These are phyloP conservation scores for Machimus atricapillus DNA, from an alignment of 2,888 invertebrate species.

Conservation along the genomic window DNA sequence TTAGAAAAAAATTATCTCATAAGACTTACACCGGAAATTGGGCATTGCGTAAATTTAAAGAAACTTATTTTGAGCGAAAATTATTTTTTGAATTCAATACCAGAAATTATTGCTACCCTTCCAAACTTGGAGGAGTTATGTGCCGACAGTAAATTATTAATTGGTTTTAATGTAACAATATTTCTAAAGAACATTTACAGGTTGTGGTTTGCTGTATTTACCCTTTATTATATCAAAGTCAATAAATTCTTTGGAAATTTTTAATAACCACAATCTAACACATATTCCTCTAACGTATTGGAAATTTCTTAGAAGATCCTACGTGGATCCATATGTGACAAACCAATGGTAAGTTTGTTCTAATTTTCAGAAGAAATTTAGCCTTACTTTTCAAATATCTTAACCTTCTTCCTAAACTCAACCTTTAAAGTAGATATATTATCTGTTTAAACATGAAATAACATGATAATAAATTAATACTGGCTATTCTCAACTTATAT, in stretches of 20 bases:
- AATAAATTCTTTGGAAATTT: constrained; percentile 58
- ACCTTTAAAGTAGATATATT: no score
- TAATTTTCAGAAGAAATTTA: neutral
- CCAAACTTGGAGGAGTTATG: constrained; percentile 57
- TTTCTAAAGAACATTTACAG: constrained; percentile 48
- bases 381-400: neutral
- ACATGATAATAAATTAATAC: no score
- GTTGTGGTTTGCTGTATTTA: constrained; percentile 58
- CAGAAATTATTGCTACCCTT: constrained; percentile 58
- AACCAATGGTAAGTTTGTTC: neutral
- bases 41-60: constrained; percentile 56
- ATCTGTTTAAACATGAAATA: no score
- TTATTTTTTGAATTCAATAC: constrained; percentile 56
- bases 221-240: constrained; percentile 59
- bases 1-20: constrained; percentile 57
- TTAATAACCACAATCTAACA: constrained; percentile 59
- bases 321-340: constrained; percentile 41
- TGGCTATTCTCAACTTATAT: no score
- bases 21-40: constrained; percentile 56
- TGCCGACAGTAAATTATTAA: constrained; percentile 57
- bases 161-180: neutral
- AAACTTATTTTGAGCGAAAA: constrained; percentile 60
- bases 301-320: constrained; percentile 58
- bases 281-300: constrained; percentile 61
- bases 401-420: no score